Evolutionary conservation across 2,888 invertebrate species (phyloP), one percentile per base, ranked within the genome.

Genomic region (Melanargia galathea): DNA sequence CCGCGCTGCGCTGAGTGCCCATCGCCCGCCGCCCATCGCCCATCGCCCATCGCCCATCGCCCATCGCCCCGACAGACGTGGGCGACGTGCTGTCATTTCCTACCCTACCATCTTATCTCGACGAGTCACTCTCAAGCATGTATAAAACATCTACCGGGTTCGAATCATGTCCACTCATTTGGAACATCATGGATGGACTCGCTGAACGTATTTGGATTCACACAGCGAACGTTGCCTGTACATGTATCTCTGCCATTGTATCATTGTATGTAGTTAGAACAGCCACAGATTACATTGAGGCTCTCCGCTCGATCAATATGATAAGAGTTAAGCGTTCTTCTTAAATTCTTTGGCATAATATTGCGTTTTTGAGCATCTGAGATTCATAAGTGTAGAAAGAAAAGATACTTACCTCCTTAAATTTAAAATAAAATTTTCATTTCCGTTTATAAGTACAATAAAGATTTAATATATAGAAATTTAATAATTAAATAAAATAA

Each of bases 1-100:
- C 30, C 30, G 30, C 30, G 7, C 30, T 84, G 84, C 43, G 43
- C 43, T 8, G n/a, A 7, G 18, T 6, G 38, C n/a, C 49, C 26
- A 6, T n/a, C 49, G 18, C 2, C 16, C 49, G 6, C 45, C 18
- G 18, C 45, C 7, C 45, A 18, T 45, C 18, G 6, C 18, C n/a
- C n/a, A n/a, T n/a, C n/a, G 38, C n/a, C 49, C 26, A 6, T n/a
- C 49, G 18, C 2, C 16, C 49, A 7, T 20, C 18, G 18, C 45
- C 7, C 45, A 18, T 45, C 18, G 6, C 18, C n/a, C n/a, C n/a
- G n/a, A n/a, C n/a, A n/a, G n/a, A n/a, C n/a, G n/a, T n/a, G n/a
- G n/a, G 20, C 10, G 8, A 8, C 18, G n/a, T 2, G 5, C 45
- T 7, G 7, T 45, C 45, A 45, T 20, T 45, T 20, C 8, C 20